phyloP scores from a whole-genome alignment of 2,888 invertebrate genomes.

The Hydriomena furcata region DNA sequence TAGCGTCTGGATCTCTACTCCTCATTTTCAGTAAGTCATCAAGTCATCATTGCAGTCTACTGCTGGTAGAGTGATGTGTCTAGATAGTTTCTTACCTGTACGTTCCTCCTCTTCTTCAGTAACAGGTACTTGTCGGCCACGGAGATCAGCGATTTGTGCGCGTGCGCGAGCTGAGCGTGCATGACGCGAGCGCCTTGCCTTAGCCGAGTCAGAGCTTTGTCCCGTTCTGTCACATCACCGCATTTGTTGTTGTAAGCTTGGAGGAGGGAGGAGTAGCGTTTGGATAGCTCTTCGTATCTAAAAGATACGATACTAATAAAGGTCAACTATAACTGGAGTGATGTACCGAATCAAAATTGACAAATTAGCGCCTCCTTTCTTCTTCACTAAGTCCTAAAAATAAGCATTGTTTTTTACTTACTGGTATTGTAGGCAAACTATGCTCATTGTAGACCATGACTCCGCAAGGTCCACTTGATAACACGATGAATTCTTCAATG shows the following conservation, averaged over 20 bases:
- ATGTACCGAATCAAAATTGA: no score
- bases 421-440: slow-evolving; percentile 82
- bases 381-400: no score
- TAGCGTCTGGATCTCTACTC: no score
- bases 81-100: slow-evolving; percentile 43
- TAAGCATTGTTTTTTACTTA: no score
- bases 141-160: slow-evolving; percentile 56
- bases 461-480: slow-evolving; percentile 52
- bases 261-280: slow-evolving; percentile 61
- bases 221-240: slow-evolving; percentile 43
- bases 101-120: slow-evolving; percentile 53
- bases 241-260: slow-evolving; percentile 61
- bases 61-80: no score
- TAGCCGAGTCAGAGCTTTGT: slow-evolving; percentile 47
- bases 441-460: slow-evolving; percentile 81
- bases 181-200: slow-evolving; percentile 42
- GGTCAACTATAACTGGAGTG: no score
- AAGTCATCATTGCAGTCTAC: no score
- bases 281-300: slow-evolving; percentile 71
- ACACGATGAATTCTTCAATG: slow-evolving; percentile 40
- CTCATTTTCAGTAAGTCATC: no score
- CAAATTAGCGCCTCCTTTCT: no score
- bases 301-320: no score
- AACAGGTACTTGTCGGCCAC: slow-evolving; percentile 67
- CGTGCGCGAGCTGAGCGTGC: slow-evolving; percentile 52